Base-by-base conservation (phyloP, 2,888 invertebrate species). In the Sialis fuliginosa region DNA sequence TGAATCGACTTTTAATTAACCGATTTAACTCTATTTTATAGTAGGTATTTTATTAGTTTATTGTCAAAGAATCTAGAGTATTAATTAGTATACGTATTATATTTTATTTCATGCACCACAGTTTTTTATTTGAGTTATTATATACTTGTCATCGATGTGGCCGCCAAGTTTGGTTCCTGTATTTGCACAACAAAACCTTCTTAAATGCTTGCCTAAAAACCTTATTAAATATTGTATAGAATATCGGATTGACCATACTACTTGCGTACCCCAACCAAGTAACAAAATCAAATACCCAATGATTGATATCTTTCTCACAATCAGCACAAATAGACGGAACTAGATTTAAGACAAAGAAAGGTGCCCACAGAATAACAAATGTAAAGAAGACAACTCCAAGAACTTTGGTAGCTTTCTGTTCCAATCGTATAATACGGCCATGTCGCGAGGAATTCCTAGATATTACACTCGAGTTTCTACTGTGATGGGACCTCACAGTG, bases 331-430 rank as follows among this genome's bases (percentile, higher is more conserved):
- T 73, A 0, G 84, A 85, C 9, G 88, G 84, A 52, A 91, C 68
- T 60, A 93, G 73, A 60, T 93, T 93, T 8, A 90, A 71, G 6
- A 89, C 82, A 64, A 93, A 93, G 67, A 93, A 93, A 8, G 93
- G 93, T n/a, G 91, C 86, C 92, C 93, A 93, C 35, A 92, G 74
- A 42, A 92, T 80, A 32, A 92, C 91, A 62, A 93, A 93, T 0
- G 90, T 90, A 64, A 90, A 90, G 68, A 93, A 93, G 2, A 93
- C 91, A 1, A 93, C 87, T 4, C 92, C 92, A 13, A 93, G 68
- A 5, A 93, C 95, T 68, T 95, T 92, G 8, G 95, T 93, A 1
- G 96, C 96, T 63, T 95, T 95, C 61, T 95, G 93, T 62, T 96
- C 93, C 46, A 91, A 73, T 5, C 87, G 74, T 46, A 93, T 77